Evolutionary conservation across 2,797 vertebrate species (phyloP).

Genomic region (Labeo calbasu): DNA sequence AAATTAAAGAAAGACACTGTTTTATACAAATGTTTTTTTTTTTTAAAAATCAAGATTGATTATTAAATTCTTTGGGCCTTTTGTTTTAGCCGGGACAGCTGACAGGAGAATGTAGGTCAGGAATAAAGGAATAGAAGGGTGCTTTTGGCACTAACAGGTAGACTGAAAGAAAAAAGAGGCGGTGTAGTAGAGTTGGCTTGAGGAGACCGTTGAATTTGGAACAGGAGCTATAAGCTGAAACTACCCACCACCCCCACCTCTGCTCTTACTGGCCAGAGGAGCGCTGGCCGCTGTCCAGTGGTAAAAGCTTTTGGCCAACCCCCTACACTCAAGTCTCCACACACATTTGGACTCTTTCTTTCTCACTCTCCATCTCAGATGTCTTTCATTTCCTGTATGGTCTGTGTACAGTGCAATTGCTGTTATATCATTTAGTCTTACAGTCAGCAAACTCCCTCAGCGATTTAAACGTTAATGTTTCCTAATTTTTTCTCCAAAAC

Average conservation of each 20-base stretch:
- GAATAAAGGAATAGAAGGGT: constrained; percentile 16
- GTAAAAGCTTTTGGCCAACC: constrained; percentile 60
- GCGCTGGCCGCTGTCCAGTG: constrained; percentile 57
- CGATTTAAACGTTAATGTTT: not conserved
- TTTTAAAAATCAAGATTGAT: constrained; percentile 26
- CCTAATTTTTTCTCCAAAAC: not conserved
- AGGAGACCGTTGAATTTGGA: constrained; percentile 56
- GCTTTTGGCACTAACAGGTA: constrained; percentile 51
- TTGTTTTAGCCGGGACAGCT: constrained; percentile 33
- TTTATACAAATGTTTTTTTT: not conserved
- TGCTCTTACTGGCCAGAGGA: constrained; percentile 49
- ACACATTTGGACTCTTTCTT: constrained; percentile 23
- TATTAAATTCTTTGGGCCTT: constrained; percentile 39
- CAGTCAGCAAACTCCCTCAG: constrained; percentile 16
- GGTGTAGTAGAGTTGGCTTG: constrained; percentile 40
- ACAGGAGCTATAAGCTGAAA: constrained; percentile 45
- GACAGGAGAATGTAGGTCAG: constrained; percentile 43
- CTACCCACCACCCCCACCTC: constrained; percentile 21
- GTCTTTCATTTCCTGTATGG: constrained; percentile 60
- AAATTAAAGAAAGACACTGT: not conserved
- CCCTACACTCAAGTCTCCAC: constrained; percentile 30
- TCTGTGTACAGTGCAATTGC: constrained; percentile 9
- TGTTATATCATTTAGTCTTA: constrained; percentile 28
- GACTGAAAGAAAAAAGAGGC: constrained; percentile 24
- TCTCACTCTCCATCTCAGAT: constrained; percentile 32